phyloP scores from a whole-genome alignment of 2,797 vertebrate genomes.

The Melopsittacus undulatus region DNA sequence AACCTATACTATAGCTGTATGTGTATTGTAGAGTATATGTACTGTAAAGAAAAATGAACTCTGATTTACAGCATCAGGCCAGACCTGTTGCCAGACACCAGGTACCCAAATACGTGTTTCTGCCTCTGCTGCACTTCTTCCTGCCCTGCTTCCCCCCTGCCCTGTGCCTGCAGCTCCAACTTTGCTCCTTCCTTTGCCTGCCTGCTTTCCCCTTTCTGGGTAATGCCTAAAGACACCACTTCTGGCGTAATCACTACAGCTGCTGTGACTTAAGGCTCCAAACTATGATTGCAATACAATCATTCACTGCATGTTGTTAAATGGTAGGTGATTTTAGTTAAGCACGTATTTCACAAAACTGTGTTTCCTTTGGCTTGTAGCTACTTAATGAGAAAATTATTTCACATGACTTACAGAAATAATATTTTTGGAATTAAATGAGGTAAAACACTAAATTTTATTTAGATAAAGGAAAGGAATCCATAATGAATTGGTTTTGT shows the following conservation, averaged over 20 bases:
- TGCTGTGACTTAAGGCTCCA: background rate
- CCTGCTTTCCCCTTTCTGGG: background rate
- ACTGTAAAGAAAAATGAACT: background rate
- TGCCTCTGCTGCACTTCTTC: rapidly evolving
- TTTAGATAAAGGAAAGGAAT: background rate
- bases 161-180: background rate
- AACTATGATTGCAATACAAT: rapidly evolving
- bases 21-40: background rate
- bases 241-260: background rate
- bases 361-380: background rate
- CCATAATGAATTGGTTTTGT: background rate
- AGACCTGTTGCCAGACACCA: background rate
- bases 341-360: background rate
- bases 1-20: background rate
- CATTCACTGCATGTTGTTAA: background rate
- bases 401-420: background rate
- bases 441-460: background rate
- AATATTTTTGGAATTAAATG: background rate
- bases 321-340: background rate
- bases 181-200: background rate
- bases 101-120: rapidly evolving
- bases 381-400: background rate
- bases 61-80: background rate
- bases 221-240: background rate
- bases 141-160: background rate